Evolutionary conservation across 1,140 invertebrate species (phyloP).

Genomic region (Bombus turneri): DNA sequence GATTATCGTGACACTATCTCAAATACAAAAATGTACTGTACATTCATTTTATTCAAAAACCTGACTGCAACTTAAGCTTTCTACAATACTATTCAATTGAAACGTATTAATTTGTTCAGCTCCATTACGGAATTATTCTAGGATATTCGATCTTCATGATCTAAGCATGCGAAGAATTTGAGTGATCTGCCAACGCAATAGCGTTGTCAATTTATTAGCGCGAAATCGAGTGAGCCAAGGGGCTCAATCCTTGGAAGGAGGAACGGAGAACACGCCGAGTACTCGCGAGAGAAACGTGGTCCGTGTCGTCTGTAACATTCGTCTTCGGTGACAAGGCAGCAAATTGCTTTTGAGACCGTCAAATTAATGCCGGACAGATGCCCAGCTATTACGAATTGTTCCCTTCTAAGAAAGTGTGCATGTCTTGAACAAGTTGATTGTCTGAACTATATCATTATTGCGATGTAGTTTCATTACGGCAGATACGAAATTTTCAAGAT

Average conservation of each 20-base stretch:
- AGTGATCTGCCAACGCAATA: constrained; percentile 2
- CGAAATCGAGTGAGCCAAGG: not conserved
- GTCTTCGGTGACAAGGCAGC: constrained; percentile 69
- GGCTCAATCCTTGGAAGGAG: constrained; percentile 6
- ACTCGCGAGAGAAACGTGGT: constrained; percentile 43
- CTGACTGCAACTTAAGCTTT: too few species aligned
- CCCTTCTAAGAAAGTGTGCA: constrained; percentile 40
- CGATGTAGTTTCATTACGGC: too few species aligned
- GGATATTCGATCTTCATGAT: not conserved
- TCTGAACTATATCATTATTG: not conserved
- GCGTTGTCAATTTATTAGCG: constrained; percentile 54
- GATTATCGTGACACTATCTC: too few species aligned
- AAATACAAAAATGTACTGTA: too few species aligned
- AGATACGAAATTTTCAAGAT: not conserved
- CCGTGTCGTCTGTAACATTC: constrained; percentile 61
- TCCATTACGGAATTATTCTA: not conserved
- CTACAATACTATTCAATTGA: not conserved
- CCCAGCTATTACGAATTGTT: constrained; percentile 40
- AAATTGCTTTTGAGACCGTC: constrained; percentile 69
- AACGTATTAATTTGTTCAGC: not conserved
- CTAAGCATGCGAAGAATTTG: not conserved
- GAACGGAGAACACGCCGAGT: not conserved
- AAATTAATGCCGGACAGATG: constrained; percentile 62
- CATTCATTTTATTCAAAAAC: too few species aligned
- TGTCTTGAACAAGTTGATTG: not conserved